Evolutionary conservation across 2,888 invertebrate species (phyloP), one percentile per base, ranked within the genome.

Genomic region (Odontomyia ornata): DNA sequence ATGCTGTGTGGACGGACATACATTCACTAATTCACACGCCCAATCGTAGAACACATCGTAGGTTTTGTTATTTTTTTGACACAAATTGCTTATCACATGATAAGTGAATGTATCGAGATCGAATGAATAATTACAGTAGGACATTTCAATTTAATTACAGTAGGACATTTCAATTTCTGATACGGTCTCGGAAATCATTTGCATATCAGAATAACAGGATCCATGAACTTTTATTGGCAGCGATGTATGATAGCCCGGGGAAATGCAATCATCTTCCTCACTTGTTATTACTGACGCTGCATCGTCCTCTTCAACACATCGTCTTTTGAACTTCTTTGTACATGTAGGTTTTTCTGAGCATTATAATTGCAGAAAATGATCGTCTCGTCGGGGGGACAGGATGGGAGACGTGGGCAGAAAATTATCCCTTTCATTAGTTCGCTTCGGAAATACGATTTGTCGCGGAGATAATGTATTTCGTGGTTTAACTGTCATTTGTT

Each of bases 261-360:
- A 87, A 69, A 87, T 87, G 77, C 87, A 87, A 78, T 87, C 87
- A 77, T 87, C 86, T 80, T 87, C 87, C 80, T 86, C 87, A 62
- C 86, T 87, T 1, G 87, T 87, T 47, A 87, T 87, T 2, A 87
- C 87, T 0, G 87, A 87, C 0, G 85, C 86, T 11, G 87, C 87
- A 80, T 87, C 87, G 73, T 87, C 86, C 76, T 87, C 87, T 76
- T 87, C 87, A 0, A 87, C 87, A 81, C 84, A 87, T 30, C 85
- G 84, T 3, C 87, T 82, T 64, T 83, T 82, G 25, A 87, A 83
- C 78, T 85, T 87, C 76, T 86, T 87, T 13, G 86, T 86, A 76
- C 86, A 87, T 0, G 84, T 80, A 0, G 87, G 87, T 57, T n/a
- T 86, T 56, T 86, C 86, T 5, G 72, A 30, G 25, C 75, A 76